These are phyloP conservation scores for Ochropleura leucogaster DNA, from an alignment of 2,888 invertebrate genomes.

Conservation along the genomic window DNA sequence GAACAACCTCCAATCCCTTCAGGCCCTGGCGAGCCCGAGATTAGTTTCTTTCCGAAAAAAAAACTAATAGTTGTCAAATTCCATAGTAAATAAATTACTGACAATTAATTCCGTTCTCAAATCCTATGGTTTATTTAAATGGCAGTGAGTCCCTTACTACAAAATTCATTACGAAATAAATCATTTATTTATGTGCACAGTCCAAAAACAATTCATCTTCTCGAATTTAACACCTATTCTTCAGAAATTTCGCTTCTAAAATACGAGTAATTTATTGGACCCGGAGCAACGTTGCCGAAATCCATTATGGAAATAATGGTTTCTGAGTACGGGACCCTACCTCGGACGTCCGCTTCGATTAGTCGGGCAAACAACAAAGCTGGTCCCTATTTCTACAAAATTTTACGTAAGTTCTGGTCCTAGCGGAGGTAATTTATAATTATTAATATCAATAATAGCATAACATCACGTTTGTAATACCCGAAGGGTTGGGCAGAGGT, in stretches of 20 bases:
- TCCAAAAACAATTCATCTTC: constrained; percentile 56
- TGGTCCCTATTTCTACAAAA: constrained; percentile 11
- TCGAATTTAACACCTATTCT: constrained; percentile 60
- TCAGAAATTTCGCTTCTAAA: constrained; percentile 43
- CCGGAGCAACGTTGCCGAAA: constrained; percentile 52
- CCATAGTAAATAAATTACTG: background rate
- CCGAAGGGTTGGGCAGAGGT: too few relatives aligned
- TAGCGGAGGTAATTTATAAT: constrained; percentile 1
- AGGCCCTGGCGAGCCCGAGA: too few relatives aligned
- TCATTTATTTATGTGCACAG: constrained; percentile 49
- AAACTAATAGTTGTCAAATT: background rate
- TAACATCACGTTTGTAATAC: too few relatives aligned
- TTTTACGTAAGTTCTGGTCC: constrained; percentile 17
- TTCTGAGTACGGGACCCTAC: constrained; percentile 39
- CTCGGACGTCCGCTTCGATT: constrained; percentile 50
- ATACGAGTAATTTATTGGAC: constrained; percentile 56
- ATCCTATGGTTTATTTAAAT: constrained; percentile 31
- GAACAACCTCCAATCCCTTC: too few relatives aligned
- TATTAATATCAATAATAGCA: constrained; percentile 2
- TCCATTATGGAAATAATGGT: constrained; percentile 61
- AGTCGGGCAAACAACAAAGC: constrained; percentile 48
- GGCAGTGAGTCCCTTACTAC: constrained; percentile 8
- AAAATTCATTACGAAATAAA: constrained; percentile 48
- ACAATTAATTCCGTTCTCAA: constrained; percentile 4
- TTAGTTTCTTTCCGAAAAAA: too few relatives aligned